Conservation (phyloP, 1,140 invertebrate species). For the Gryllus bimaculatus region DNA sequence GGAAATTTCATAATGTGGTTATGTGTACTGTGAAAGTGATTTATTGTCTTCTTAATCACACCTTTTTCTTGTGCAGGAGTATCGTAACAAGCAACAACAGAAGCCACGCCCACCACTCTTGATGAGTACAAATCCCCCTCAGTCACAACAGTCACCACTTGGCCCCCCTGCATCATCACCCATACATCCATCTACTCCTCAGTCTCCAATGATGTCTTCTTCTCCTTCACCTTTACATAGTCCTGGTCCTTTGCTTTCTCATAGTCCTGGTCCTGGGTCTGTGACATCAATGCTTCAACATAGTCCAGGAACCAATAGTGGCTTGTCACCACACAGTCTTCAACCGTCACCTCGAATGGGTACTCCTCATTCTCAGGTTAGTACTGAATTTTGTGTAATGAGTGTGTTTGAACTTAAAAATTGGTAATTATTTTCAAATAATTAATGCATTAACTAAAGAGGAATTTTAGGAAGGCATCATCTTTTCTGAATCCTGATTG, state of each 20-base stretch:
- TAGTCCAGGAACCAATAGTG: conserved; percentile 31
- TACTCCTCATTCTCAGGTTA: conserved; percentile 43
- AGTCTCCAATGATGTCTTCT: conserved; percentile 51
- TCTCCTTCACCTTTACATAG: conserved; percentile 49
- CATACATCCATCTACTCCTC: conserved; percentile 37
- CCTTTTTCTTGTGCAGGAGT: conserved; percentile 10
- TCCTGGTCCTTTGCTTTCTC: conserved; percentile 45
- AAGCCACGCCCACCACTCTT: conserved; percentile 21
- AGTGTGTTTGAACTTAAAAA: background rate
- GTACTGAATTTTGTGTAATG: background rate
- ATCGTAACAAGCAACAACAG: conserved; percentile 21
- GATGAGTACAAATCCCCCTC: conserved; percentile 28
- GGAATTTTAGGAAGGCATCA: no score
- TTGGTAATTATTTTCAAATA: background rate
- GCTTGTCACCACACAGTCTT: conserved; percentile 35
- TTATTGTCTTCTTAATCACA: background rate
- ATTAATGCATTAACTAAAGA: background rate
- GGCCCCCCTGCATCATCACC: conserved; percentile 32
- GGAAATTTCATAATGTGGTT: no score
- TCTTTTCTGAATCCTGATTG: no score
- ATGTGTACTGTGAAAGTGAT: no score
- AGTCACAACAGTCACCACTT: conserved; percentile 20
- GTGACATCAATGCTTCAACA: conserved; percentile 39
- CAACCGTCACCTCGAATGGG: conserved; percentile 48
- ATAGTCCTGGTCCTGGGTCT: conserved; percentile 45